phyloP scores from a whole-genome alignment of 2,113 vertebrate genomes.

The Daboia siamensis region DNA sequence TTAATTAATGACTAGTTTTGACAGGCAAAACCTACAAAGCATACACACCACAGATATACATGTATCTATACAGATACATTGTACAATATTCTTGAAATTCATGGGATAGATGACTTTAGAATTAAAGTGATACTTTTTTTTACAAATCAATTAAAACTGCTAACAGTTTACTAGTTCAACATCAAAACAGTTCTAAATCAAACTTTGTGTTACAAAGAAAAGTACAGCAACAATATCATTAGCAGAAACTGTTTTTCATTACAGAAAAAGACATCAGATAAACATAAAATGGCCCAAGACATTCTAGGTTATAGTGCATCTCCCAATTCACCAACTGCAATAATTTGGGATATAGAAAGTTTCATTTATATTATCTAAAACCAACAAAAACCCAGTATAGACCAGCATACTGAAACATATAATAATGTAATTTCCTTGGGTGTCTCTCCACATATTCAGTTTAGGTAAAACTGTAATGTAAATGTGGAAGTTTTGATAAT shows the following conservation, averaged over 20 bases:
- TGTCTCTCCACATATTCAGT: not conserved
- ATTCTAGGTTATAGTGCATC: not conserved
- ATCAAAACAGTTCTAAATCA: not conserved
- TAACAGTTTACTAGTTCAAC: not conserved
- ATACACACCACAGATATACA: not conserved
- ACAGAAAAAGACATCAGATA: not conserved
- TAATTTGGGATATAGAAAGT: not conserved
- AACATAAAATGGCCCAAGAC: not conserved
- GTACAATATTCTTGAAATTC: not conserved
- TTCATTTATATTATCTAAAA: constrained; percentile 9
- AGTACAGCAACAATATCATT: not conserved
- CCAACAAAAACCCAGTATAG: constrained; percentile 33
- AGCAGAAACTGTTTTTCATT: not conserved
- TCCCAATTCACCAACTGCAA: not conserved
- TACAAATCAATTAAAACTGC: not conserved
- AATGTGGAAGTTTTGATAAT: not conserved
- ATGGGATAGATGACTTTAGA: not conserved
- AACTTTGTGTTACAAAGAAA: not conserved
- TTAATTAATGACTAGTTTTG: not conserved
- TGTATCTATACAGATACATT: not conserved
- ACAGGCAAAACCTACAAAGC: not conserved
- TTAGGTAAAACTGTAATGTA: not conserved
- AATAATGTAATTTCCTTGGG: not conserved
- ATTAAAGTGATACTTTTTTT: not conserved
- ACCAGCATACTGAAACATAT: constrained; percentile 6